These are phyloP conservation scores for Parauchenoglanis ngamensis DNA, from an alignment of 2,797 vertebrate genomes.

Conservation along the genomic window DNA sequence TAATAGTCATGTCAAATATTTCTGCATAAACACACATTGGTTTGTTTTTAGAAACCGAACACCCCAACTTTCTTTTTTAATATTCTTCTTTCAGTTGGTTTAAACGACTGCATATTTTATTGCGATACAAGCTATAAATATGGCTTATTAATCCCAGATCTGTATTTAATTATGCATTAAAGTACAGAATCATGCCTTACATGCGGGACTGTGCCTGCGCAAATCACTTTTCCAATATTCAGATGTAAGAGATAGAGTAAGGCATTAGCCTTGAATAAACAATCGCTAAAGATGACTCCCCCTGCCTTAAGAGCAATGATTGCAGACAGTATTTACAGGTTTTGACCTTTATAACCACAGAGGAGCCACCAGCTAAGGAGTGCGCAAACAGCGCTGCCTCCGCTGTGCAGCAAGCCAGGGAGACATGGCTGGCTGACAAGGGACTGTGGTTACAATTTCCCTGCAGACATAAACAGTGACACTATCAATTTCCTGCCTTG, in stretches of 20 bases:
- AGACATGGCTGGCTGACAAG: constrained; percentile 62
- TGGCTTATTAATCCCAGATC: constrained; percentile 16
- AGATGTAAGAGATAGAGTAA: constrained; percentile 12
- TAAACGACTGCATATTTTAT: background rate
- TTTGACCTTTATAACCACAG: constrained; percentile 43
- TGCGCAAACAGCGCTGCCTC: constrained; percentile 37
- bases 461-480: constrained; percentile 75
- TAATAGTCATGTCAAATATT: background rate
- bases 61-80: background rate
- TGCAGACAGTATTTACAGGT: constrained; percentile 46
- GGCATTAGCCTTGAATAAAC: constrained; percentile 47
- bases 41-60: background rate
- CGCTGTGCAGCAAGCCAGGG: constrained; percentile 37
- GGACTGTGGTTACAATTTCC: constrained; percentile 65
- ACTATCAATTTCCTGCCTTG: constrained; percentile 73
- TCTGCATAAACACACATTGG: background rate
- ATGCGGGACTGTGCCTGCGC: constrained; percentile 1
- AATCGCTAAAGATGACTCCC: constrained; percentile 30
- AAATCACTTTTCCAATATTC: constrained; percentile 27
- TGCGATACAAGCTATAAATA: background rate
- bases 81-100: background rate
- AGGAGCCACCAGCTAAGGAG: constrained; percentile 42
- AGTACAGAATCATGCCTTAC: background rate
- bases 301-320: constrained; percentile 20
- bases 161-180: constrained; percentile 21